Base-by-base conservation (phyloP, 1,140 invertebrate species). In the Gryon sp. region DNA sequence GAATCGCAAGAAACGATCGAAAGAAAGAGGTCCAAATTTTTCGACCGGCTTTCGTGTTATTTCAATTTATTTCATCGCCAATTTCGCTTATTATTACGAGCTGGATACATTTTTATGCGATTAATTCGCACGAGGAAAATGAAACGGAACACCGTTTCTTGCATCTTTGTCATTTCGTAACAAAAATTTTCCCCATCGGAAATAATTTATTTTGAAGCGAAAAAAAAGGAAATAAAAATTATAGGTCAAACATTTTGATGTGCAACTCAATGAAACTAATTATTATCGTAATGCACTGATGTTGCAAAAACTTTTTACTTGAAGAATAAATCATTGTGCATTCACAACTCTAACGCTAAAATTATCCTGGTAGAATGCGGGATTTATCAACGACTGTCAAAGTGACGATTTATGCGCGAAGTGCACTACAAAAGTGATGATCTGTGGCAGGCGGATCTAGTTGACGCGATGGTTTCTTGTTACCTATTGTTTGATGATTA, bases 351-450 rank as follows among this genome's bases (percentile, higher is more conserved):
- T 2, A 4, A 9, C 6, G 26, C 15, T 19, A 43, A 65, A 55
- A 66, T 66, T 45, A 38, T 55, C 19, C 19, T 24, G 50, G 32
- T 34, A 45, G 15, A 7, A 19, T 22, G 18, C 32, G 18, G 45
- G 38, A 65, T 65, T 65, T 66, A 66, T 55, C 62, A 66, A 46
- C 62, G 41, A 20, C 38, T 68, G 63, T 68, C 63, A 48, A 40
- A 30, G 16, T 2, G 43, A 48, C 50, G 52, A 48, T 68, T 68
- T 68, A 68, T 68, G 43, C 30, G 15, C 14, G 18, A 30, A 46
- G 20, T 22, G 46, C 11, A 24, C 18, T n/a, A 38, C 5, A 22
- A 62, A 62, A 50, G 59, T 40, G 59, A 50, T 50, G 59, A 62
- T 62, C 22, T 50, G 59, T 62, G 32, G 22, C 59, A 48, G 28